Base-by-base conservation (phyloP, 2,888 invertebrate species). In the Patella pellucida region DNA sequence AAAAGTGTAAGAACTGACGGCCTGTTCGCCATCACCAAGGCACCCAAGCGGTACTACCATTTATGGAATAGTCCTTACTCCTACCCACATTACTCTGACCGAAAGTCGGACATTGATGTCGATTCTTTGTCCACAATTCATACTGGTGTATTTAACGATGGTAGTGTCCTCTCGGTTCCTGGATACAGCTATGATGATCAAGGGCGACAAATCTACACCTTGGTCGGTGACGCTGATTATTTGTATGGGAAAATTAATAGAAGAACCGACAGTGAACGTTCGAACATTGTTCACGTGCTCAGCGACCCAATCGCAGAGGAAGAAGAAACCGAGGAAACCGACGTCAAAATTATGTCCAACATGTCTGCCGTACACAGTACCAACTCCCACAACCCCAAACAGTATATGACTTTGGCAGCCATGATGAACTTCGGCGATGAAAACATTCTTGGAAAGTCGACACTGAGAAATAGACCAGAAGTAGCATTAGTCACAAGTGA, bases 401-500 rank as follows among this genome's bases (percentile, higher is more conserved):
- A 77, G 50, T 76, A 77, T 70, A 76, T 76, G 74, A 79, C 77
- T 12, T 52, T 77, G 31, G 73, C 73, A 19, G 76, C 76, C 16
- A 62, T 75, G 62, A 77, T 77, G 79, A 75, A 73, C 31, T 75
- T 67, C 27, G 52, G 41, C 16, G 72, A 72, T 15, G 72, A 62
- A 19, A 19, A 62, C 9, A 62, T 62, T 31, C 27, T 75, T 41
- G 41, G 73, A n/a, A 75, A 72, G 12, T 78, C 79, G 0, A 68
- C 73, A 11, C 68, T 75, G 19, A 76, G 75, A 5, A 67, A 70
- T 16, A 75, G 79, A 31, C 80, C 80, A 3, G 79, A 81, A 68
- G 79, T 81, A 16, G 71, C 80, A 1, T 70, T 81, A 67, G 80
- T 79, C 16, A 81, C 80, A 3, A 76, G 79, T 68, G 80, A 81